Evolutionary conservation across 2,888 invertebrate species (phyloP).

Genomic region (Tenthredo distinguenda): DNA sequence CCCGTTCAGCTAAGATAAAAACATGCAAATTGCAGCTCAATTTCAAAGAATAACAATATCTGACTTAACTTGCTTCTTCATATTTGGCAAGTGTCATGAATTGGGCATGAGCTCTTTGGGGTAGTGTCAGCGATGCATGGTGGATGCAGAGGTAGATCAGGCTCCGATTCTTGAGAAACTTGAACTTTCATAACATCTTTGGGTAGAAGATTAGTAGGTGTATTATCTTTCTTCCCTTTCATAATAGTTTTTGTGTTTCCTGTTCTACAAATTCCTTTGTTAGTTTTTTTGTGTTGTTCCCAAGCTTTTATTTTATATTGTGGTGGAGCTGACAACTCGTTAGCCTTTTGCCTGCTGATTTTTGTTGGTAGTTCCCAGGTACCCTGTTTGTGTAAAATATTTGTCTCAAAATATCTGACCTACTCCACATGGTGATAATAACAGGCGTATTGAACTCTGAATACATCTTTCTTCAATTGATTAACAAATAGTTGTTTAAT

Average conservation of each 20-base stretch:
- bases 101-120: slow-evolving; percentile 32
- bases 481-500: slow-evolving; percentile 28
- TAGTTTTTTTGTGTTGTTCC: slow-evolving; percentile 59
- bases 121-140: background rate
- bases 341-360: slow-evolving; percentile 64
- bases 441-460: background rate
- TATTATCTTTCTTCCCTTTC: background rate
- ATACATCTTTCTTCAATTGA: background rate
- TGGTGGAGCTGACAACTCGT: slow-evolving; percentile 63
- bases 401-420: slow-evolving; percentile 44
- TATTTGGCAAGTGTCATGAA: slow-evolving; percentile 49
- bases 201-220: background rate
- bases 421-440: background rate
- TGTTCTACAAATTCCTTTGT: slow-evolving; percentile 21
- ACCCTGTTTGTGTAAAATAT: slow-evolving; percentile 55
- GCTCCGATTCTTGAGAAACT: background rate
- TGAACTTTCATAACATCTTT: background rate
- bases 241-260: background rate
- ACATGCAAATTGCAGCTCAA: background rate
- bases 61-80: slow-evolving; percentile 30
- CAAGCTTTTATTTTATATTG: slow-evolving; percentile 61
- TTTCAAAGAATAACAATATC: background rate
- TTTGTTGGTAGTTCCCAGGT: slow-evolving; percentile 68
- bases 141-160: background rate
- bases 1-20: background rate